Base-by-base conservation (phyloP, 53 echinoderm and acorn worm genomes). In the Zoroaster sp. region DNA sequence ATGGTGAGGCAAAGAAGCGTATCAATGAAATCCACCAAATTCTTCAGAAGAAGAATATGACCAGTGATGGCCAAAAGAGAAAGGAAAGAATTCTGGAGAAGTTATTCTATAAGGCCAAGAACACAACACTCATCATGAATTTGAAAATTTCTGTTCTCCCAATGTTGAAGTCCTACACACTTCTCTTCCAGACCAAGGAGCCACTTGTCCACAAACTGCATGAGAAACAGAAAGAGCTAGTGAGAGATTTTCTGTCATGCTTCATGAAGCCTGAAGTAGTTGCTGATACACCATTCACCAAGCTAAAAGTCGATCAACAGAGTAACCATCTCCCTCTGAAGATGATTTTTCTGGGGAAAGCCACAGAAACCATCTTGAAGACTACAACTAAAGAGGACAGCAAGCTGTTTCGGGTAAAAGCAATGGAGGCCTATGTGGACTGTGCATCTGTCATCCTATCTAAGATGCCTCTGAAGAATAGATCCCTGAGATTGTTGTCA, bases 91-190 rank as follows among this genome's bases (percentile, higher is more conserved):
- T 72, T n/a, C n/a, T 38, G 9, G 36, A 72, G 72, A 35, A 36
- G n/a, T 38, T 72, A 4, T 72, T 72, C 72, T 15, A 17, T n/a
- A 35, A n/a, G 36, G 12, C 9, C 7, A 77, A 47, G 53, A 44
- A 77, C 77, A 77, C 77, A 77, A 25, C 17, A n/a, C 77, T 77
- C 30, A 30, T 77, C 11, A 45, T 77, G 30, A 44, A 77, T 41
- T 77, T 77, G 14, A n/a, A 77, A n/a, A 34, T 46, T 17, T 44
- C 45, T 52, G 77, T 77, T 47, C 46, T 77, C 17, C 77, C 77
- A 49, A 45, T 77, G 28, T 42, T 77, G 40, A 42, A 77, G 77
- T 44, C 21, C 41, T 77, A 49, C 47, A 34, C 45, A 40, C 41
- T 39, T 17, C 25, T 47, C 32, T 77, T 41, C 34, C 41, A 41